Evolutionary conservation across 1,140 invertebrate species (phyloP).

Genomic region (Zophobas morio): DNA sequence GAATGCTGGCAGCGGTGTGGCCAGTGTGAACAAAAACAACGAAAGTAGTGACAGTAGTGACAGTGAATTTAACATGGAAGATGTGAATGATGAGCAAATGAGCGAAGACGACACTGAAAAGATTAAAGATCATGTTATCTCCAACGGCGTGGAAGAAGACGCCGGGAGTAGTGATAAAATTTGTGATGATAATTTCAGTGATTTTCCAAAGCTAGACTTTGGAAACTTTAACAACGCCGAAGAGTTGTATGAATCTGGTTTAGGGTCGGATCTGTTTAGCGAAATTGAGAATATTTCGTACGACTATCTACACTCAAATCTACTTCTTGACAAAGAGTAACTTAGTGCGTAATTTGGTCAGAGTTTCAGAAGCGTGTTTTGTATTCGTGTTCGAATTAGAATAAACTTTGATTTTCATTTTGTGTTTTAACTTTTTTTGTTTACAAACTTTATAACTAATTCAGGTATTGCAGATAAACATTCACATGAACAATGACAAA

Average conservation of each 20-base stretch:
- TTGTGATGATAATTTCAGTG: conserved; percentile 16
- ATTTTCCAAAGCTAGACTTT: conserved; percentile 12
- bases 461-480: too few species aligned
- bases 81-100: conserved; percentile 6
- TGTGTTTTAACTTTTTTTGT: neutral
- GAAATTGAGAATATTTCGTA: conserved; percentile 52
- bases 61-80: conserved; percentile 40
- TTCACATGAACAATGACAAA: too few species aligned
- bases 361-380: neutral
- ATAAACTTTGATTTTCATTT: neutral
- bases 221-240: conserved; percentile 21
- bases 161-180: conserved; percentile 25
- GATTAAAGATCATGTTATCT: conserved; percentile 1
- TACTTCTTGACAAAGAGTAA: conserved; percentile 47
- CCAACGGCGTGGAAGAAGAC: conserved; percentile 1
- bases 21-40: conserved; percentile 35
- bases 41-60: conserved; percentile 47
- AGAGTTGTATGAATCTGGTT: conserved; percentile 9
- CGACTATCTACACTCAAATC: conserved; percentile 54
- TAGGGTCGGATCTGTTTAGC: conserved; percentile 22
- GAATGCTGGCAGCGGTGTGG: conserved; percentile 43
- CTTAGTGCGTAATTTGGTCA: neutral
- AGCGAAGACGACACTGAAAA: conserved; percentile 18
- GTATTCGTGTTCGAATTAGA: too few species aligned
- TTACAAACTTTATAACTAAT: too few species aligned